Evolutionary conservation across 1,140 invertebrate genomes (phyloP), one percentile per base, ranked within the genome.

Genomic region (Drosophila nikananu): DNA sequence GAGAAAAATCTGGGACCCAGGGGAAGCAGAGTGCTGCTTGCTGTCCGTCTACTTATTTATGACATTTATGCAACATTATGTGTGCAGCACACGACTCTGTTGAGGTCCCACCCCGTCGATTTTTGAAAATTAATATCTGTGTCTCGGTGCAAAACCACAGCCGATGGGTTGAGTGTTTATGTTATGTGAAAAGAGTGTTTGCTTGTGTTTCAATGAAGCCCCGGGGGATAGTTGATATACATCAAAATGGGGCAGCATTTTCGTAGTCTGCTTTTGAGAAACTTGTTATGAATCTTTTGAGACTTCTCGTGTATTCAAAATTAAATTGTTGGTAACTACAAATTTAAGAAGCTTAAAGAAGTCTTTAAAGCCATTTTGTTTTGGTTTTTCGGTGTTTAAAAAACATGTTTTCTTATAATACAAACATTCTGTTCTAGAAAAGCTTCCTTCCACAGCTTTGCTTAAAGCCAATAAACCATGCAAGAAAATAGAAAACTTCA

Each of bases 51-150:
- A 54, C 42, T 63, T 55, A 68, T 71, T 76, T 71, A 64, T 83
- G 80, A 75, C 80, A 81, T 75, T 75, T 81, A 72, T 87, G 84
- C 68, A 83, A 77, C 84, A 89, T 87, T 81, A 78, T 78, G 73
- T 87, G 77, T 63, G 68, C 60, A 61, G 41, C 62, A 64, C 64
- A 75, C 79, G 51, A 37, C 55, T 59, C 46, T 57, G 35, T 5
- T 6, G n/a, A 54, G 21, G n/a, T 32, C n/a, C 55, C 25, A 19
- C 57, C 54, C 51, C 46, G 44, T 44, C 10, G 44, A 59, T 63
- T 35, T 65, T 72, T 41, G 35, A 61, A 57, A 61, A 65, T 76
- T 65, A 75, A 76, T 65, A 19, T 58, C 65, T 65, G 12, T 37
- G 35, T 27, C n/a, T 35, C 27, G 23, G 35, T 15, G 30, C 48